Conservation (phyloP, 2,113 vertebrate genomes). For the Dipodomys spectabilis region DNA sequence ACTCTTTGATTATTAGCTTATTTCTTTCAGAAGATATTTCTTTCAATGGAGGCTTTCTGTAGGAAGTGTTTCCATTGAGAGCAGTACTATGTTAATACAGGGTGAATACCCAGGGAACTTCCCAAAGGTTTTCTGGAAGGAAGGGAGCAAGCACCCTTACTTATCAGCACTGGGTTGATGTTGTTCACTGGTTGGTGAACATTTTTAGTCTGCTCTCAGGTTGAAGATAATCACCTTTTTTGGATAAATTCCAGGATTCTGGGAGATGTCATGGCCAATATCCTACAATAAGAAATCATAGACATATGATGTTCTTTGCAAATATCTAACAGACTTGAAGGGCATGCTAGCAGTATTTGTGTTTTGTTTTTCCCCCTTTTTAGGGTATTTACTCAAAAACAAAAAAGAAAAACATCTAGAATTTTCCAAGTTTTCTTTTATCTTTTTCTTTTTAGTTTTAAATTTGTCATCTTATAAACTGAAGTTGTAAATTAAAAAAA, state of each 20-base stretch:
- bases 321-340: constrained; percentile 4
- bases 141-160: neutral
- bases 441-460: neutral
- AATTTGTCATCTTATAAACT: constrained; percentile 29
- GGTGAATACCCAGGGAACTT: neutral
- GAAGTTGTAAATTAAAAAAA: constrained; percentile 55
- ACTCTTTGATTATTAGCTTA: constrained; percentile 14
- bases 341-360: neutral
- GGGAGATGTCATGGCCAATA: neutral
- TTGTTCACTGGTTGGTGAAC: too few relatives aligned
- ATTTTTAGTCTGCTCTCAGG: neutral
- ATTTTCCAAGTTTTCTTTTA: constrained; percentile 20
- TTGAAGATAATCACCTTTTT: neutral
- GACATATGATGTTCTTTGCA: constrained; percentile 36
- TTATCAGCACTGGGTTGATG: rapidly evolving
- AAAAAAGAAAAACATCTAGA: neutral
- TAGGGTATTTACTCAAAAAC: neutral
- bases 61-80: constrained; percentile 8
- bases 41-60: constrained; percentile 56
- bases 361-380: constrained; percentile 13
- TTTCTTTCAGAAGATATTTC: neutral
- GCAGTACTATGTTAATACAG: neutral
- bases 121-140: neutral
- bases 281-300: neutral
- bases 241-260: neutral